Conservation (phyloP, 2,113 vertebrate genomes). For the Aptenodytes patagonicus region DNA sequence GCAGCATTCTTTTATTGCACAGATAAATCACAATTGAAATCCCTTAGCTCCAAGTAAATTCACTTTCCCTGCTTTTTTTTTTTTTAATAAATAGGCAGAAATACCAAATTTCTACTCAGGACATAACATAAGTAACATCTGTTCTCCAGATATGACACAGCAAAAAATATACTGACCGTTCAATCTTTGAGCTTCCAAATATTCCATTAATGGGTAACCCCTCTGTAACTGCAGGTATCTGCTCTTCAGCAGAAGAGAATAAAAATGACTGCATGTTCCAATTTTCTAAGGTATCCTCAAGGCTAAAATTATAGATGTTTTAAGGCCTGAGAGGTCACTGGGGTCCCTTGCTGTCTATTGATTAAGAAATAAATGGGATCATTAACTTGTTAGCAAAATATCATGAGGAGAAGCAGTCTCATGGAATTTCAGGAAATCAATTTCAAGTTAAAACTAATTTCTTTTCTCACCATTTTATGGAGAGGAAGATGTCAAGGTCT, state of each 20-base stretch:
- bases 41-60: background rate
- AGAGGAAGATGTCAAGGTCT: background rate
- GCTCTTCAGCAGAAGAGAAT: background rate
- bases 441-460: slow-evolving; percentile 27
- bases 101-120: background rate
- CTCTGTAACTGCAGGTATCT: background rate
- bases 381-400: slow-evolving; percentile 31
- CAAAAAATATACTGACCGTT: background rate
- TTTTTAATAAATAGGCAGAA: background rate
- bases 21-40: background rate
- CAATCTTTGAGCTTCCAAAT: background rate
- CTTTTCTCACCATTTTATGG: background rate
- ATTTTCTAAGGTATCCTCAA: background rate
- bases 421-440: slow-evolving; percentile 30
- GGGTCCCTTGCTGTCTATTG: slow-evolving; percentile 10
- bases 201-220: background rate
- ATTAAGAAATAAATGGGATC: slow-evolving; percentile 37
- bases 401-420: background rate
- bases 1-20: background rate
- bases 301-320: slow-evolving; percentile 16
- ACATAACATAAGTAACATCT: background rate
- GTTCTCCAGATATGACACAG: background rate
- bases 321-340: background rate
- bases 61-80: background rate
- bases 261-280: background rate